phyloP scores from a whole-genome alignment of 2,797 vertebrate genomes.

The Sebastes umbrosus region DNA sequence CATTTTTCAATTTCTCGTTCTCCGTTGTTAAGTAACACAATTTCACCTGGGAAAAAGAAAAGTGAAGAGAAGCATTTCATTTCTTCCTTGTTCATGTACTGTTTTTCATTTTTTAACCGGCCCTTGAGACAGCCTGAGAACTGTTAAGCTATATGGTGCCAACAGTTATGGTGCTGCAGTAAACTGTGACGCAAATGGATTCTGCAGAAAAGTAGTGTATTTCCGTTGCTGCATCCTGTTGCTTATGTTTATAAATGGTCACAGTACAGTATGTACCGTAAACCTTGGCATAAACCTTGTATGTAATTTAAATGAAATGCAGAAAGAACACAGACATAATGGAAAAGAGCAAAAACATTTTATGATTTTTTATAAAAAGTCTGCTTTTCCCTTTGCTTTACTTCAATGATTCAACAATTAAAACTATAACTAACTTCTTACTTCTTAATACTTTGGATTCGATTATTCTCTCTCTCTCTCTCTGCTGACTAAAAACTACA shows the following conservation, averaged over 20 bases:
- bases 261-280: background rate
- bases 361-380: background rate
- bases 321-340: background rate
- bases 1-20: background rate
- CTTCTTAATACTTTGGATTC: background rate
- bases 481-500: background rate
- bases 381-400: background rate
- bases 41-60: background rate
- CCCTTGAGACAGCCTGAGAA: background rate
- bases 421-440: background rate
- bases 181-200: background rate
- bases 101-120: constrained; percentile 10
- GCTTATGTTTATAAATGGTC: background rate
- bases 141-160: background rate
- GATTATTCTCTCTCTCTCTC: background rate
- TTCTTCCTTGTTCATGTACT: background rate
- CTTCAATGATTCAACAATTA: background rate
- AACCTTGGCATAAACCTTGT: background rate
- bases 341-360: background rate
- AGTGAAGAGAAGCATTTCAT: background rate
- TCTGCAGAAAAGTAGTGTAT: background rate
- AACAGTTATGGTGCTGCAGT: background rate
- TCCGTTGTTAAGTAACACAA: background rate
- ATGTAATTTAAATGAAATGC: background rate
- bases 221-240: background rate